Evolutionary conservation across 92 coral and sea anemone genomes (phyloP).

Genomic region (Pocillopora meandrina): DNA sequence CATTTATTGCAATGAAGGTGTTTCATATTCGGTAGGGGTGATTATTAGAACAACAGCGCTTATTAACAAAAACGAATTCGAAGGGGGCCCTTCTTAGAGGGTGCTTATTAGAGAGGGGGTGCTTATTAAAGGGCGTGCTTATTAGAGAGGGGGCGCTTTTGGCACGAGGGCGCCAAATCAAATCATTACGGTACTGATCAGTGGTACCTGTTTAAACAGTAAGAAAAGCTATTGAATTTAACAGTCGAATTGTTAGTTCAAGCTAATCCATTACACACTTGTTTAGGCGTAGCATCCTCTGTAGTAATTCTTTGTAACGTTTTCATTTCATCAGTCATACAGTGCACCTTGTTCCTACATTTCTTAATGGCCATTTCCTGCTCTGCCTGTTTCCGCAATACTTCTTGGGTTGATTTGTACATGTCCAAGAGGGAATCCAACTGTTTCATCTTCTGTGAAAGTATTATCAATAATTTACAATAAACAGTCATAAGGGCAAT

Average conservation of each 20-base stretch:
- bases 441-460: background rate
- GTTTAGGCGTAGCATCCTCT: background rate
- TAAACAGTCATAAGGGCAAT: background rate
- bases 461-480: background rate
- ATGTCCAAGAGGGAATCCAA: background rate
- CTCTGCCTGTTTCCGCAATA: slow-evolving; percentile 12
- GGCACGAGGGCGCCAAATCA: too few species aligned
- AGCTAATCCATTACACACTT: background rate
- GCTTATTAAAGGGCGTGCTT: too few species aligned
- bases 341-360: slow-evolving; percentile 10
- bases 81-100: too few species aligned
- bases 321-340: slow-evolving; percentile 14
- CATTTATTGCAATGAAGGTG: too few species aligned
- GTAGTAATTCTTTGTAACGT: slow-evolving; percentile 1
- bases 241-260: background rate
- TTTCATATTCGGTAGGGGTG: too few species aligned
- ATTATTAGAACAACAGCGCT: too few species aligned
- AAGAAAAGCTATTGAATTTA: background rate
- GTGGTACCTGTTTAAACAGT: background rate
- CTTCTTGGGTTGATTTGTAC: slow-evolving; percentile 12
- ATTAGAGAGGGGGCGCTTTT: too few species aligned
- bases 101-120: too few species aligned
- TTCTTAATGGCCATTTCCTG: slow-evolving; percentile 17
- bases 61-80: too few species aligned
- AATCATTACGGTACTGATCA: too few species aligned